Evolutionary conservation across 2,113 vertebrate species (phyloP).

Genomic region (Aphelocoma coerulescens): DNA sequence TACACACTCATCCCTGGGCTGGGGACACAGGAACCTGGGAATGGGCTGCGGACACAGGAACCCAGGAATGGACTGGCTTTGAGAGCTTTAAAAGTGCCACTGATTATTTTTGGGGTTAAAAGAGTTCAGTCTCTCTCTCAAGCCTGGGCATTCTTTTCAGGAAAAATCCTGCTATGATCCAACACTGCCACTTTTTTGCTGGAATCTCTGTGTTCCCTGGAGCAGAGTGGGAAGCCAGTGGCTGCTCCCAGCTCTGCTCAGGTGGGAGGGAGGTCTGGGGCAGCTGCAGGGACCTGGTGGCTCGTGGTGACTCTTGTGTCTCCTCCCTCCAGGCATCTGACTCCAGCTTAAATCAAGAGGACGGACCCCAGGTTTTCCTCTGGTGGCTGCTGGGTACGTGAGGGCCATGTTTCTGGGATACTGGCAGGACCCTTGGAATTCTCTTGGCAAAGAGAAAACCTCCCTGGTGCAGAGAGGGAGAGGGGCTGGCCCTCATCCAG

Average conservation of each 20-base stretch:
- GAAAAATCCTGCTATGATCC: not conserved
- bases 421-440: not conserved
- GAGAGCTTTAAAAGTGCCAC: rapidly evolving
- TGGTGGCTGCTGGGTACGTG: slow-evolving; percentile 89
- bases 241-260: not conserved
- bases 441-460: not conserved
- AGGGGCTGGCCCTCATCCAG: not conserved
- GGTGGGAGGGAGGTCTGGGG: not conserved
- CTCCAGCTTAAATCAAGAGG: slow-evolving; percentile 69
- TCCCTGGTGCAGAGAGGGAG: not conserved
- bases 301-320: not conserved
- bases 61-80: not conserved
- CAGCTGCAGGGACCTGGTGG: not conserved
- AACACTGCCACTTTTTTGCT: rapidly evolving
- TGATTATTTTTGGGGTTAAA: not conserved
- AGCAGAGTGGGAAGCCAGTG: not conserved
- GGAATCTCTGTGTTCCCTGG: not conserved
- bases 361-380: slow-evolving; percentile 79
- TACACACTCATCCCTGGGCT: not conserved
- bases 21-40: not conserved
- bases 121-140: not conserved
- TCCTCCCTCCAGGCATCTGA: slow-evolving; percentile 72
- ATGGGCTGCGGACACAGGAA: not conserved
- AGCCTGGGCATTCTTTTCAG: not conserved
- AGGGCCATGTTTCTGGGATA: not conserved